Base-by-base conservation (phyloP, 2,113 vertebrate species). In the Phalacrocorax brasilianus region DNA sequence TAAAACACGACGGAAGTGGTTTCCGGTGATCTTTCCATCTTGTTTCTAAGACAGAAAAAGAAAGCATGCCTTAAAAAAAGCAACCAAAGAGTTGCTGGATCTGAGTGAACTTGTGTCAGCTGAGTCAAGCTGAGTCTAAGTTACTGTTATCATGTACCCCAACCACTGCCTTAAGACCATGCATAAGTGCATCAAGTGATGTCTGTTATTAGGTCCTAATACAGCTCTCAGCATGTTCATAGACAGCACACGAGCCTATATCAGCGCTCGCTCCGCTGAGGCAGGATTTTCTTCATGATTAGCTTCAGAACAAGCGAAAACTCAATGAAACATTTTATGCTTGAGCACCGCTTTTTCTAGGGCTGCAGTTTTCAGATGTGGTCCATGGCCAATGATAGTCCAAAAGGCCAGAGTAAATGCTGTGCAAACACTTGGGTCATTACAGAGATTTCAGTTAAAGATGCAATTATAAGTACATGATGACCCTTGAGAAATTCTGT, bases 1-100 rank as follows among this genome's bases (percentile, higher is more conserved):
- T 26, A 98, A 91, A 58, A 97, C 58, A 3, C 49, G 80, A 20
- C 12, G 47, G 53, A 98, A n/a, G 32, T 98, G 27, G 52, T 96
- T 96, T 62, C 92, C 88, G 30, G 87, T 91, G 62, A 98, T 80
- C 16, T 74, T 93, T 50, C 92, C 91, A 1, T 80, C 70, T 28
- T 14, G 9, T 38, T 95, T 91, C 97, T 98, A 88, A 86, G 50
- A 86, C 24, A 55, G 71, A 86, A 24, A 16, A 88, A 47, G 19
- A 40, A 67, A 24, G 28, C 2, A 53, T 6, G 15, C 35, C 62
- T 58, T 19, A 55, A 79, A n/a, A 50, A 33, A 23, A 78, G 5
- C 0, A 27, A 77, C 75, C 40, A 24, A 82, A 82, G 7, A 45
- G 42, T 5, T 67, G 21, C 13, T 47, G 28, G 18, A 38, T 62